phyloP scores from a whole-genome alignment of 1,140 invertebrate genomes.

The Dolichoris vasculosae region DNA sequence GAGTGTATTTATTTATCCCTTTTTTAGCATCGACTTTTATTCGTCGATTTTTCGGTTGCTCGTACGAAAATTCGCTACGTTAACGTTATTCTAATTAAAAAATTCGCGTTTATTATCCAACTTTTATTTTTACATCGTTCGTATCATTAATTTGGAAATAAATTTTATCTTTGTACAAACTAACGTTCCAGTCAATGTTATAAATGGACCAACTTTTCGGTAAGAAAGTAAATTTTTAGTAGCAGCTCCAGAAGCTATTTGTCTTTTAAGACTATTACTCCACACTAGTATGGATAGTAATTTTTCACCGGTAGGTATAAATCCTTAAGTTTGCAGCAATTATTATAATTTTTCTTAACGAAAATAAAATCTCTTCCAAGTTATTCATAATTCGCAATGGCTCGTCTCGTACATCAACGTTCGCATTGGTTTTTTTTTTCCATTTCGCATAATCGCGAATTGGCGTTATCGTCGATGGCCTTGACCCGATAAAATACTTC shows the following conservation, averaged over 20 bases:
- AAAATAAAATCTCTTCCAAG: not conserved
- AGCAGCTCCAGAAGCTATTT: too few relatives aligned
- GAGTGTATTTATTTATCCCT: not conserved
- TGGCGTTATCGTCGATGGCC: slow-evolving; percentile 50
- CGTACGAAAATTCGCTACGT: too few relatives aligned
- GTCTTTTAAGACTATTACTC: too few relatives aligned
- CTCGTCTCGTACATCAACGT: not conserved
- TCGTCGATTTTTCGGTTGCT: too few relatives aligned
- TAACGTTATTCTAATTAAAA: too few relatives aligned
- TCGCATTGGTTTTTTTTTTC: slow-evolving; percentile 24
- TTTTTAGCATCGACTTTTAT: not conserved
- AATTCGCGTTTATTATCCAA: too few relatives aligned
- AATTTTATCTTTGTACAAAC: not conserved
- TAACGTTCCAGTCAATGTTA: not conserved
- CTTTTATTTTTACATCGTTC: too few relatives aligned
- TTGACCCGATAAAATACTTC: slow-evolving; percentile 41
- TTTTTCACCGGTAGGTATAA: too few relatives aligned
- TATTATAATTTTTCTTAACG: not conserved
- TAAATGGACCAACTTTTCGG: not conserved
- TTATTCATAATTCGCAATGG: not conserved
- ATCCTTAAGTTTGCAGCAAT: too few relatives aligned
- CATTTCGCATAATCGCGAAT: slow-evolving; percentile 20
- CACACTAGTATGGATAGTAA: too few relatives aligned
- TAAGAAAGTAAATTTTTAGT: too few relatives aligned
- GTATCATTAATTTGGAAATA: not conserved